These are phyloP conservation scores for Parapsyche elsis DNA, from an alignment of 1,140 invertebrate genomes.

Conservation along the genomic window DNA sequence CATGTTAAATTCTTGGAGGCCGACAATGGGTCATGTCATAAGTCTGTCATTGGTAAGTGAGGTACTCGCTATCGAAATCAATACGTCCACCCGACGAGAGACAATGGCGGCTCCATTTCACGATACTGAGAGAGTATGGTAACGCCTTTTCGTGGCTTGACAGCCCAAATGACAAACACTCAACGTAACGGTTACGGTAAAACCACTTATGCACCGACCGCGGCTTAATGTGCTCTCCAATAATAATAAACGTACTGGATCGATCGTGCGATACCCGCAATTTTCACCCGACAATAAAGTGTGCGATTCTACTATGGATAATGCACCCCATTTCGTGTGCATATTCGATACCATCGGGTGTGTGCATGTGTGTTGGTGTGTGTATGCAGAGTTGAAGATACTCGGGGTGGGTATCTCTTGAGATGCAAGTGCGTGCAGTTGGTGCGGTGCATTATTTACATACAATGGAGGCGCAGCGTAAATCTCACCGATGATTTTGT, in stretches of 20 bases:
- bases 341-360: background rate
- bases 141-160: constrained; percentile 36
- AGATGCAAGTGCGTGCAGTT: constrained; percentile 34
- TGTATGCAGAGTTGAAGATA: background rate
- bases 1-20: background rate
- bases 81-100: constrained; percentile 28
- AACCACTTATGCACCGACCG: constrained; percentile 24
- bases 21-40: constrained; percentile 47
- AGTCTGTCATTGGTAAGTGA: constrained; percentile 47
- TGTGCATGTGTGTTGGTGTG: background rate
- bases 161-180: constrained; percentile 37
- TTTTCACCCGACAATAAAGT: background rate
- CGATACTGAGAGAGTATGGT: constrained; percentile 18
- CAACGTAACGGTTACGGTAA: constrained; percentile 37
- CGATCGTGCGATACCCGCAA: background rate
- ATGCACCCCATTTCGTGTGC: background rate
- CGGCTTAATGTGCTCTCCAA: background rate
- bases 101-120: constrained; percentile 47
- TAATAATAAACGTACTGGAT: background rate
- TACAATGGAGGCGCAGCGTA: constrained; percentile 52
- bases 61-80: constrained; percentile 35
- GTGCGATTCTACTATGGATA: background rate
- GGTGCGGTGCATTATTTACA: constrained; percentile 45
- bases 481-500: constrained; percentile 52
- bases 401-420: background rate